Conservation (phyloP, 1,140 invertebrate species). For the Brachystomella parvula region DNA sequence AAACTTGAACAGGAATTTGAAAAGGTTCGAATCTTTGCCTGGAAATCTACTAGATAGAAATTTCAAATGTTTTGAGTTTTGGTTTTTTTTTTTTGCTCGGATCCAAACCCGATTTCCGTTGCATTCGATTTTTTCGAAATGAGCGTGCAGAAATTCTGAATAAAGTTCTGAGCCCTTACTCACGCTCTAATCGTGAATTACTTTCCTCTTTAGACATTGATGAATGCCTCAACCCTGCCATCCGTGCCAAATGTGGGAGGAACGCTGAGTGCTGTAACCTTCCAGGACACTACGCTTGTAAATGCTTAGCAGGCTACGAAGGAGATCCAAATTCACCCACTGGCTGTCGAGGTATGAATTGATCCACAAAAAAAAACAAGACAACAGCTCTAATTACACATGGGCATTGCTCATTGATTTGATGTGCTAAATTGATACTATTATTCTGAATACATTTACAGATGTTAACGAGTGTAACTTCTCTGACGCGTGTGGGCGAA, state of each 20-base stretch:
- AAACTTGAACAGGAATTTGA: too few species aligned
- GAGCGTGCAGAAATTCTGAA: too few species aligned
- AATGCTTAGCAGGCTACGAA: constrained; percentile 59
- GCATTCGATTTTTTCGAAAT: neutral
- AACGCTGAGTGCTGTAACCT: constrained; percentile 92
- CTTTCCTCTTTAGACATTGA: constrained; percentile 69
- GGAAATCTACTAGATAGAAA: neutral
- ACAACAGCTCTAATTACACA: neutral
- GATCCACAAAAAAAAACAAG: neutral
- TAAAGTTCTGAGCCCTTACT: too few species aligned
- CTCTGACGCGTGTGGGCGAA: constrained; percentile 66
- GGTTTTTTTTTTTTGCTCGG: neutral
- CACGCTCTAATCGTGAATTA: neutral
- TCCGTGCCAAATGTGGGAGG: constrained; percentile 72
- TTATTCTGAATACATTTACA: constrained; percentile 43
- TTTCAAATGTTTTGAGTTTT: neutral
- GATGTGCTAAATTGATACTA: neutral
- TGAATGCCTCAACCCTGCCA: constrained; percentile 76
- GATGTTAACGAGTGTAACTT: constrained; percentile 80
- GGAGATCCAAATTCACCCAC: constrained; percentile 53
- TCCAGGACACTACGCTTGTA: constrained; percentile 86
- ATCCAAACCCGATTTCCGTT: neutral
- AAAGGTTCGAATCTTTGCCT: neutral
- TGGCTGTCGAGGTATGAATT: neutral
- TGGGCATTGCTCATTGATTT: neutral